Percentiles rank a stretch among this genome's conserved stretches.
Evolutionary conservation across 2,888 invertebrate genomes (phyloP).

Genomic region (Drosophila acutilabella): DNA sequence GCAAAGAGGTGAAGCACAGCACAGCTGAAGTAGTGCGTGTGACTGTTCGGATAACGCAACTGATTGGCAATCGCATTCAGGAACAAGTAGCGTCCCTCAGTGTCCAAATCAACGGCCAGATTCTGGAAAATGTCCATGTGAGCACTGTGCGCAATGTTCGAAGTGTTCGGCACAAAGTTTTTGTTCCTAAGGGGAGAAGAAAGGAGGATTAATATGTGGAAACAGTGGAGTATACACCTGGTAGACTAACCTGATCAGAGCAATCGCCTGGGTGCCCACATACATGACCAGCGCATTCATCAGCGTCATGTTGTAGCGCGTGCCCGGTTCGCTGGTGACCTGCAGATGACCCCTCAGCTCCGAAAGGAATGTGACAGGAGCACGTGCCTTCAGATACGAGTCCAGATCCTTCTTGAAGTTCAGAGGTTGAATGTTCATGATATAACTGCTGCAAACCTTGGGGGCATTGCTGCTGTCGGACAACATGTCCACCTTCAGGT

Average conservation of each 20-base stretch:
- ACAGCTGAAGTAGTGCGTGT: conserved; percentile 99
- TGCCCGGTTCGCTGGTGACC: conserved; percentile 94
- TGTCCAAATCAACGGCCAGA: conserved; percentile 98
- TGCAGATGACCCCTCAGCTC: conserved; percentile 96
- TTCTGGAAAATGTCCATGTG: conserved; percentile 99
- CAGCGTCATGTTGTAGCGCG: conserved; percentile 96
- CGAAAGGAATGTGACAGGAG: conserved; percentile 97
- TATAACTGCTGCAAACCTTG: conserved; percentile 94
- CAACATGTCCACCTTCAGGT: conserved; percentile 95
- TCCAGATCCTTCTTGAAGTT: conserved; percentile 98
- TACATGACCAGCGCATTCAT: conserved; percentile 99
- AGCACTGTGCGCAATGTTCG: conserved; percentile 98
- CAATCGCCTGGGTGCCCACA: conserved; percentile 98
- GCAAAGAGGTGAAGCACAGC: conserved; percentile 98
- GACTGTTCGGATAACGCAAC: conserved; percentile 99
- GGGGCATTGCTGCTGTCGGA: conserved; percentile 95
- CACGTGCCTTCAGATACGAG: conserved; percentile 96
- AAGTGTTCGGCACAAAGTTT: conserved; percentile 96
- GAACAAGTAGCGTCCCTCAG: conserved; percentile 97
- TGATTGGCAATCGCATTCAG: conserved; percentile 99
- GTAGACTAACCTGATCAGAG: conserved; percentile 88
- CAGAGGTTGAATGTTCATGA: conserved; percentile 93
- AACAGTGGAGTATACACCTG: too few species aligned
- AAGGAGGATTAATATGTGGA: too few species aligned
- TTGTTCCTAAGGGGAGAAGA: conserved; percentile 88